phyloP scores from a whole-genome alignment of 2,888 invertebrate species.

The Alloscopus bannaensis region DNA sequence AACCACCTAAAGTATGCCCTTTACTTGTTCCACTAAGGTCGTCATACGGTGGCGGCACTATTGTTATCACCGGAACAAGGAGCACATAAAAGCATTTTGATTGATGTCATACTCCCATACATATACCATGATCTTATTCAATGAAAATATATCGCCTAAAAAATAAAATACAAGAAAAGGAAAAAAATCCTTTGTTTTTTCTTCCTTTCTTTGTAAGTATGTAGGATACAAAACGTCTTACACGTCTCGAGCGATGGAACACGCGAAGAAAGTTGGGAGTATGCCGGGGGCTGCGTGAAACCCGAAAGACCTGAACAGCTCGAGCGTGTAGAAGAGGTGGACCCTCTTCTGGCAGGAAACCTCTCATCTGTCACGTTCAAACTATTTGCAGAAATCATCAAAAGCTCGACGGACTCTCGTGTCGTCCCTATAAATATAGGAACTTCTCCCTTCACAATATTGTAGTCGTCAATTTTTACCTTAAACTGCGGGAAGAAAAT shows the following conservation, averaged over 20 bases:
- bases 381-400: constrained; percentile 47
- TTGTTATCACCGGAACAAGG: not conserved
- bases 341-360: constrained; percentile 46
- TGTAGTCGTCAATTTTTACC: constrained; percentile 56
- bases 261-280: constrained; percentile 50
- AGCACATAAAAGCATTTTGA: not conserved
- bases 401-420: constrained; percentile 42
- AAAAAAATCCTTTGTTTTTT: no score
- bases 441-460: constrained; percentile 46
- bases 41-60: constrained; percentile 54
- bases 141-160: no score
- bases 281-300: constrained; percentile 45
- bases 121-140: no score
- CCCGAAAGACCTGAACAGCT: constrained; percentile 49
- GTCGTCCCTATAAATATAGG: constrained; percentile 51
- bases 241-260: constrained; percentile 47
- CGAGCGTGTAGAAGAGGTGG: constrained; percentile 52
- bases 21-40: constrained; percentile 7
- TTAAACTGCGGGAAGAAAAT: constrained; percentile 39
- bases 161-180: no score
- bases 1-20: constrained; percentile 20
- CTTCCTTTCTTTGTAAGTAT: no score
- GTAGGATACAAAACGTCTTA: constrained; percentile 30
- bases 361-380: constrained; percentile 39
- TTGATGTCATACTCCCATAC: no score